phyloP scores from a whole-genome alignment of 2,113 vertebrate genomes.

The Tychaedon coryphoeus region DNA sequence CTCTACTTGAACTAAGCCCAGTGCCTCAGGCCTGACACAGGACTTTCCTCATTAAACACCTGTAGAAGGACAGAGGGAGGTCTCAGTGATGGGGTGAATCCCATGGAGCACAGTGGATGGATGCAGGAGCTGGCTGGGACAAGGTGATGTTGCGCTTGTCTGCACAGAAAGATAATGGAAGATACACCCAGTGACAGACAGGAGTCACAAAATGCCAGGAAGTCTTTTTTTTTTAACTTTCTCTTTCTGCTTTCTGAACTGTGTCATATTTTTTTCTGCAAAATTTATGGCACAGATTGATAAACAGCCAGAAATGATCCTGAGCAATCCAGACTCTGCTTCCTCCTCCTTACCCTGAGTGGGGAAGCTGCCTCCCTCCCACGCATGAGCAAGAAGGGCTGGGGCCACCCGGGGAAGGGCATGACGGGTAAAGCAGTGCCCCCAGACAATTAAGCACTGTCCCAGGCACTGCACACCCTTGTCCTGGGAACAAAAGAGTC shows the following conservation, averaged over 20 bases:
- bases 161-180: not conserved
- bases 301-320: conserved; percentile 26
- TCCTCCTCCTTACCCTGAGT: conserved; percentile 18
- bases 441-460: conserved; percentile 75
- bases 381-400: conserved; percentile 53
- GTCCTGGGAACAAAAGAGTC: conserved; percentile 64
- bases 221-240: not conserved
- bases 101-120: not conserved
- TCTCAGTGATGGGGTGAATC: not conserved
- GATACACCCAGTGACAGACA: not conserved
- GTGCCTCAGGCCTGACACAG: not conserved
- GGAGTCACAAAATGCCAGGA: not conserved
- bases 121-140: not conserved
- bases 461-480: conserved; percentile 60
- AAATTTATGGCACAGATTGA: not conserved
- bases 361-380: conserved; percentile 59
- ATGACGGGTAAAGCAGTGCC: conserved; percentile 58
- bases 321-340: not conserved
- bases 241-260: not conserved
- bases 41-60: not conserved
- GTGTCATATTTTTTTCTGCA: not conserved
- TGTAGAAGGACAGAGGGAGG: not conserved
- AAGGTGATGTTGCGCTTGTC: not conserved
- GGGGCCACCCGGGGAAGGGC: conserved; percentile 46
- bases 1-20: not conserved